Evolutionary conservation across 2,888 invertebrate genomes (phyloP).

Genomic region (Eupithecia abbreviata): DNA sequence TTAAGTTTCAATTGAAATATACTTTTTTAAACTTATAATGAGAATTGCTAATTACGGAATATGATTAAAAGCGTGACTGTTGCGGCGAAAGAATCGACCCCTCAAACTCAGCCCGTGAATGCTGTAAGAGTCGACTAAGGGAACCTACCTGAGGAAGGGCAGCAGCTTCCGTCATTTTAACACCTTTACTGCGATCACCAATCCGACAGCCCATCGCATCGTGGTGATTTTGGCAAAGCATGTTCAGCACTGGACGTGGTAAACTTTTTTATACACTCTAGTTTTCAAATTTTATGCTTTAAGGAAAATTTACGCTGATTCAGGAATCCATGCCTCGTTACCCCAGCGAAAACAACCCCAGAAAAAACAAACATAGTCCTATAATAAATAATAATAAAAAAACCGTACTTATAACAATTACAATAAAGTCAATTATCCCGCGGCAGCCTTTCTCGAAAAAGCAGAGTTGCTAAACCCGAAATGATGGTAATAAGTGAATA

Average conservation of each 20-base stretch:
- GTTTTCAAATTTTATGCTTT: not conserved
- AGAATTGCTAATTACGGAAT: not conserved
- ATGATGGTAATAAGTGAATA: conserved; percentile 37
- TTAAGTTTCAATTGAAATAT: not conserved
- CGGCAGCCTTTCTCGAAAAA: conserved; percentile 16
- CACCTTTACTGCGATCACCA: not conserved
- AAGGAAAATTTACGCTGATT: not conserved
- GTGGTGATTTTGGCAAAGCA: not conserved
- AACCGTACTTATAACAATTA: conserved; percentile 19
- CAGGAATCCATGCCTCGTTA: not conserved
- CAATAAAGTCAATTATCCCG: conserved; percentile 21
- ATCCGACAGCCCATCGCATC: not conserved
- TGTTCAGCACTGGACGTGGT: not conserved
- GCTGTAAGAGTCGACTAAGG: too few relatives aligned
- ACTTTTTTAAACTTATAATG: not conserved
- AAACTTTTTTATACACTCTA: not conserved
- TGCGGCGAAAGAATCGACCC: not conserved
- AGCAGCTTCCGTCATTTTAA: too few relatives aligned
- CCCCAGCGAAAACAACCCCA: not conserved
- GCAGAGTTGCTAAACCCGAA: conserved; percentile 28
- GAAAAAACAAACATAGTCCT: conserved; percentile 23
- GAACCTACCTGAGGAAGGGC: too few relatives aligned
- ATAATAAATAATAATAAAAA: conserved; percentile 16
- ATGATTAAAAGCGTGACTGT: not conserved
- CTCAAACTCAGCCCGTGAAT: too few relatives aligned